These are phyloP conservation scores for Pygmarrhopalites habei DNA, from an alignment of 1,140 invertebrate species.

Conservation along the genomic window DNA sequence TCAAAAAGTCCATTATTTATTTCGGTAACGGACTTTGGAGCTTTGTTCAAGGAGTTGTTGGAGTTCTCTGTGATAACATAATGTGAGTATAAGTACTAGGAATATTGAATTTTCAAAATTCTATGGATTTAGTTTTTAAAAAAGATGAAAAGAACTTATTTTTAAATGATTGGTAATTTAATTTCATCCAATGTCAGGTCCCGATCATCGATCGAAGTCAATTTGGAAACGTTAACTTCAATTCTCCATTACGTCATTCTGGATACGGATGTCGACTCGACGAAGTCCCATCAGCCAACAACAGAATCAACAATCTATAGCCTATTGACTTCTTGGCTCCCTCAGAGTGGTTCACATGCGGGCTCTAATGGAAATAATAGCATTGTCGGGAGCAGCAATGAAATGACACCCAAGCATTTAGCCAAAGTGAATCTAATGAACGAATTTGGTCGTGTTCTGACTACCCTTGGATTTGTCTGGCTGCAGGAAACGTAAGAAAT, in stretches of 20 bases:
- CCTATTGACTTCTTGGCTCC: background rate
- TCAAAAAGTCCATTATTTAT: background rate
- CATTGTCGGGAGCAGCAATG: too few species aligned
- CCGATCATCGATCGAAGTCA: background rate
- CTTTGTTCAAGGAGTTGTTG: background rate
- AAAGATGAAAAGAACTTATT: too few species aligned
- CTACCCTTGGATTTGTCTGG: conserved; percentile 1
- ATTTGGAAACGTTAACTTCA: background rate
- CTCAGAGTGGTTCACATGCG: background rate
- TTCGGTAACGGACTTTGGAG: too few species aligned
- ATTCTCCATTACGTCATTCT: conserved; percentile 7
- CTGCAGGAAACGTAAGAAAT: background rate
- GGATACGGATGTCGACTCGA: background rate
- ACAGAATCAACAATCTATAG: conserved; percentile 1
- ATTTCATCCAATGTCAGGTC: background rate
- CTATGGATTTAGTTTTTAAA: too few species aligned
- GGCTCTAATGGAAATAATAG: background rate
- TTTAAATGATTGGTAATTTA: background rate
- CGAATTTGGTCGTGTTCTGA: conserved; percentile 2
- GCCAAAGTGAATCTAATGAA: background rate
- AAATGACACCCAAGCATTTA: background rate
- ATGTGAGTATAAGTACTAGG: conserved; percentile 6
- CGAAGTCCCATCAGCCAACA: background rate
- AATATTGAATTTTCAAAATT: too few species aligned
- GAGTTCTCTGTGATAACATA: conserved; percentile 5